Conservation (phyloP, 2,888 invertebrate species). For the Vanessa cardui region DNA sequence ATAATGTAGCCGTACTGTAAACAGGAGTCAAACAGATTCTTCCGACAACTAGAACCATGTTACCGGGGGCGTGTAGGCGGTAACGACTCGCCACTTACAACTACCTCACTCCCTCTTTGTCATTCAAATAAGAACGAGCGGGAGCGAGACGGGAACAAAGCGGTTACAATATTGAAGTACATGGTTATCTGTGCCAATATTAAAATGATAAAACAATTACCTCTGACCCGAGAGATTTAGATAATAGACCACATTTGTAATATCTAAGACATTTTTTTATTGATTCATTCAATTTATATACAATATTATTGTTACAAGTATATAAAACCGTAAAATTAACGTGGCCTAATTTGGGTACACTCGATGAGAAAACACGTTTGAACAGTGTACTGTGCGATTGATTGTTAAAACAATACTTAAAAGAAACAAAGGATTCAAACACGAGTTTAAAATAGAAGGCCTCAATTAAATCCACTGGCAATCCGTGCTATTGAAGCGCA, state of each 20-base stretch:
- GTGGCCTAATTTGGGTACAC: background rate
- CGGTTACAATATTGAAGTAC: slow-evolving; percentile 40
- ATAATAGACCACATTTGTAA: slow-evolving; percentile 14
- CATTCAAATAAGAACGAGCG: slow-evolving; percentile 40
- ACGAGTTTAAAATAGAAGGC: slow-evolving; percentile 29
- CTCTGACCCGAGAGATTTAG: slow-evolving; percentile 55
- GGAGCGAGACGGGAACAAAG: slow-evolving; percentile 49
- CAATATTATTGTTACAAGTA: background rate
- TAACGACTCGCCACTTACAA: slow-evolving; percentile 52
- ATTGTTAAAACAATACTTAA: slow-evolving; percentile 18
- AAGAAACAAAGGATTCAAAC: slow-evolving; percentile 24
- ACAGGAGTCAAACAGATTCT: slow-evolving; percentile 44
- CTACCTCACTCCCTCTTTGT: slow-evolving; percentile 54
- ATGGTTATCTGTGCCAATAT: slow-evolving; percentile 55
- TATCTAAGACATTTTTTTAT: background rate
- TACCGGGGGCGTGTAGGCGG: slow-evolving; percentile 63
- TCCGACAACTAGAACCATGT: slow-evolving; percentile 52
- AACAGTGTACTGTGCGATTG: background rate
- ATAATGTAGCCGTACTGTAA: slow-evolving; percentile 24
- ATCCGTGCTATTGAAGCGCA: slow-evolving; percentile 26
- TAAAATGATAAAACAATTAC: slow-evolving; percentile 64
- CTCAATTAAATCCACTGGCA: slow-evolving; percentile 28
- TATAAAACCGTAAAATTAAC: background rate
- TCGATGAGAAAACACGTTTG: background rate
- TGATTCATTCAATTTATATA: background rate